Percentiles rank a stretch among this genome's conserved stretches.
Evolutionary conservation across 2,113 vertebrate genomes (phyloP).

Genomic region (Lepidothrix coronata): DNA sequence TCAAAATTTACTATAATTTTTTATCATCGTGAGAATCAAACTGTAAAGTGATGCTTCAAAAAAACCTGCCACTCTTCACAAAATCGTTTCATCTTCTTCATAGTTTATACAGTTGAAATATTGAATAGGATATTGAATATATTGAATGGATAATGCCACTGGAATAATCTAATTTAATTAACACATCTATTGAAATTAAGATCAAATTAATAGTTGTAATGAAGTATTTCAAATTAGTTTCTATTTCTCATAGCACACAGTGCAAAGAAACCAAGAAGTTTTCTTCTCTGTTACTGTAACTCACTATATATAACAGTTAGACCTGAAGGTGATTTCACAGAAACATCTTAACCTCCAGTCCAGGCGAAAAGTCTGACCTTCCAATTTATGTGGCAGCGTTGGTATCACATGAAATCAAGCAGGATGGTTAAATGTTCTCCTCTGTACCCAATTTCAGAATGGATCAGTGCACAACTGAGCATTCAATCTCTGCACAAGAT

Average conservation of each 20-base stretch:
- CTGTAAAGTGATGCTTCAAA: not conserved
- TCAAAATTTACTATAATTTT: not conserved
- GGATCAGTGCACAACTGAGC: not conserved
- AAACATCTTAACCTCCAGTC: not conserved
- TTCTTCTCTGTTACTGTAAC: not conserved
- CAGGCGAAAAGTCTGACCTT: not conserved
- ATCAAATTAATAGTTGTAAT: not conserved
- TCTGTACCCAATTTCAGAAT: not conserved
- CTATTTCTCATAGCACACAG: not conserved
- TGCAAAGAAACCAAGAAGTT: not conserved
- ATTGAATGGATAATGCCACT: not conserved
- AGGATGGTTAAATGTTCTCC: not conserved
- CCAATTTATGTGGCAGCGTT: fast-evolving
- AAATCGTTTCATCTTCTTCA: not conserved
- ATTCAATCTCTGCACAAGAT: not conserved
- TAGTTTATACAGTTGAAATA: not conserved
- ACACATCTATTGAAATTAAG: not conserved
- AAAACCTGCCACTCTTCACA: not conserved
- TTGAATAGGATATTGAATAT: not conserved
- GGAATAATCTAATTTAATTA: not conserved
- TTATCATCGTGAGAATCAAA: not conserved
- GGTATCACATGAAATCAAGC: not conserved
- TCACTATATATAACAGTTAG: not conserved
- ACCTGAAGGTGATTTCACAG: not conserved
- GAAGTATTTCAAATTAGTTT: not conserved